Conservation (phyloP, 2,888 invertebrate species). For the Monoplex corrugatus region DNA sequence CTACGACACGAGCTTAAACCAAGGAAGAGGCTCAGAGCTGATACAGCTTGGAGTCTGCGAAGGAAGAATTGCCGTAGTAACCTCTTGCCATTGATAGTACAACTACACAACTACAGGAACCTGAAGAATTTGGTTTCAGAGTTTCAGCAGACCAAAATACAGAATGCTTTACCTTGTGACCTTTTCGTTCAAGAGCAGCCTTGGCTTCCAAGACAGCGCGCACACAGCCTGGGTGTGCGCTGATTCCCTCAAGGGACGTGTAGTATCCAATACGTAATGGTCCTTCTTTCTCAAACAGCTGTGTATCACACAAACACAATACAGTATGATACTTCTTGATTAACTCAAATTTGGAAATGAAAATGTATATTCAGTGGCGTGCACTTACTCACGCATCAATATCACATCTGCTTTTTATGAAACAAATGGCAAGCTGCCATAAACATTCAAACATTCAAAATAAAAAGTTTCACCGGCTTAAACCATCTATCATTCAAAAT, state of each 20-base stretch:
- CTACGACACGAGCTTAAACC: neutral
- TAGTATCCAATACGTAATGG: slow-evolving; percentile 51
- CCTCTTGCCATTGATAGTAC: too few species aligned
- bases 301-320: too few species aligned
- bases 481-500: too few species aligned
- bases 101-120: too few species aligned
- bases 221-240: slow-evolving; percentile 36
- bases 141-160: neutral
- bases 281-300: slow-evolving; percentile 42
- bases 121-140: too few species aligned
- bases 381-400: too few species aligned
- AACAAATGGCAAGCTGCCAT: too few species aligned
- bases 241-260: slow-evolving; percentile 14
- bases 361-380: too few species aligned
- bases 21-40: too few species aligned
- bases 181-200: slow-evolving; percentile 19
- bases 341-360: too few species aligned
- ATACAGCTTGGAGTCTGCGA: too few species aligned
- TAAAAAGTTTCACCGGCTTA: too few species aligned
- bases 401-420: neutral
- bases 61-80: neutral
- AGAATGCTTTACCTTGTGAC: slow-evolving; percentile 41
- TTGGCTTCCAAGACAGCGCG: slow-evolving; percentile 47
- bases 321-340: neutral
- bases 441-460: neutral